Conservation (phyloP, 2,113 vertebrate genomes). For the Gallinago jamesoni region DNA sequence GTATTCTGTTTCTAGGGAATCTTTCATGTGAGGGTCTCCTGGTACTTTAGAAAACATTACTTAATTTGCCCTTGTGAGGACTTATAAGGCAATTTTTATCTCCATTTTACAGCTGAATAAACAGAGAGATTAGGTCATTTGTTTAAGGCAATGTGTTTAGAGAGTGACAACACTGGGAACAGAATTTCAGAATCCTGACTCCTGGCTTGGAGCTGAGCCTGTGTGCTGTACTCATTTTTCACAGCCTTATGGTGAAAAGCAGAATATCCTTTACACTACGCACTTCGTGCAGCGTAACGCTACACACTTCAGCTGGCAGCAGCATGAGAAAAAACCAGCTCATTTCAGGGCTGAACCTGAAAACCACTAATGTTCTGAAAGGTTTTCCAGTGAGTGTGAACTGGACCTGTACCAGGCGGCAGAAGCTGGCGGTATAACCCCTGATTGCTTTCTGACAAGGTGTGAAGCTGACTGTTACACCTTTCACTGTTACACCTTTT, state of each 20-base stretch:
- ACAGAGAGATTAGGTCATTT: conserved; percentile 31
- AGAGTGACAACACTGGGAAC: not conserved
- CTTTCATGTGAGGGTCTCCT: not conserved
- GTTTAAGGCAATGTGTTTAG: not conserved
- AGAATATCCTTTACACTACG: not conserved
- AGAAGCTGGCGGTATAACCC: not conserved
- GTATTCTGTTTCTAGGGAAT: not conserved
- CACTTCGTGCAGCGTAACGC: not conserved
- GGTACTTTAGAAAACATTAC: not conserved
- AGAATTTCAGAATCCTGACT: not conserved
- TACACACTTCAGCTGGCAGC: not conserved
- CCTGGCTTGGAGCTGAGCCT: not conserved
- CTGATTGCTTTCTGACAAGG: not conserved
- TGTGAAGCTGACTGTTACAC: not conserved
- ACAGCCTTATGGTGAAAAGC: not conserved
- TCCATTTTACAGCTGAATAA: conserved; percentile 52
- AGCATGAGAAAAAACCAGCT: not conserved
- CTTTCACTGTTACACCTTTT: not conserved
- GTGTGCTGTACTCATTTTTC: not conserved
- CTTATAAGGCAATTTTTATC: conserved; percentile 23
- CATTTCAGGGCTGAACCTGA: not conserved
- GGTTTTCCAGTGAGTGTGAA: not conserved
- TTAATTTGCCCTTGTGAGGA: conserved; percentile 9
- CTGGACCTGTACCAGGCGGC: not conserved
- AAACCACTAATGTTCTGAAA: not conserved